A percentile compares a stretch with the other conserved stretches of the same genome.
These are phyloP conservation scores for Zhengitettix transpicula DNA, from an alignment of 2,888 invertebrate species.

Conservation along the genomic window DNA sequence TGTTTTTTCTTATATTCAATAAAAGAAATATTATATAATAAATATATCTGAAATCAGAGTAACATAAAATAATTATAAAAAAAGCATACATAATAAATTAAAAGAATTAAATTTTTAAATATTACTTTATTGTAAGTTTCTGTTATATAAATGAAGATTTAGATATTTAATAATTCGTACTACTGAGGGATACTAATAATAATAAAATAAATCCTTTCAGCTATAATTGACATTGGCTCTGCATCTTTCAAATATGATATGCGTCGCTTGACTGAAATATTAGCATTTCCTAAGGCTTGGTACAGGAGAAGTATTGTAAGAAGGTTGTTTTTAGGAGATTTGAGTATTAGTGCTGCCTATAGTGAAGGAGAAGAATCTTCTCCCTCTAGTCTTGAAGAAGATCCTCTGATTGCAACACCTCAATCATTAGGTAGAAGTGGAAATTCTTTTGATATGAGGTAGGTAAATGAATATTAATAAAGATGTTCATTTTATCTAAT, in stretches of 20 bases:
- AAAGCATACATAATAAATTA: too few relatives aligned
- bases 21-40: too few relatives aligned
- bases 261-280: slow-evolving; percentile 87
- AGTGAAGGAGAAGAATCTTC: slow-evolving; percentile 26
- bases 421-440: slow-evolving; percentile 2
- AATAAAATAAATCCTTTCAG: slow-evolving; percentile 26
- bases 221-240: slow-evolving; percentile 87
- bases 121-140: too few relatives aligned
- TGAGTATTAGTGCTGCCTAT: slow-evolving; percentile 40
- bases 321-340: slow-evolving; percentile 82
- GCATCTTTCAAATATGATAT: slow-evolving; percentile 98
- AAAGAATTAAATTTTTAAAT: too few relatives aligned
- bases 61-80: too few relatives aligned
- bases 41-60: too few relatives aligned
- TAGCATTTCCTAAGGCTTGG: slow-evolving; percentile 98
- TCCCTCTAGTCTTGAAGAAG: slow-evolving; percentile 16
- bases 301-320: slow-evolving; percentile 87
- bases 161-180: too few relatives aligned
- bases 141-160: too few relatives aligned
- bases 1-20: too few relatives aligned
- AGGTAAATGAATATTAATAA: neutral
- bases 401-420: slow-evolving; percentile 4
- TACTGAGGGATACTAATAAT: too few relatives aligned
- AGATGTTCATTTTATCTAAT: neutral
- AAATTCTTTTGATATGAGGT: neutral